These are phyloP conservation scores for Panagrolaimus sp. DNA, from an alignment of 1,140 invertebrate species.

Conservation along the genomic window DNA sequence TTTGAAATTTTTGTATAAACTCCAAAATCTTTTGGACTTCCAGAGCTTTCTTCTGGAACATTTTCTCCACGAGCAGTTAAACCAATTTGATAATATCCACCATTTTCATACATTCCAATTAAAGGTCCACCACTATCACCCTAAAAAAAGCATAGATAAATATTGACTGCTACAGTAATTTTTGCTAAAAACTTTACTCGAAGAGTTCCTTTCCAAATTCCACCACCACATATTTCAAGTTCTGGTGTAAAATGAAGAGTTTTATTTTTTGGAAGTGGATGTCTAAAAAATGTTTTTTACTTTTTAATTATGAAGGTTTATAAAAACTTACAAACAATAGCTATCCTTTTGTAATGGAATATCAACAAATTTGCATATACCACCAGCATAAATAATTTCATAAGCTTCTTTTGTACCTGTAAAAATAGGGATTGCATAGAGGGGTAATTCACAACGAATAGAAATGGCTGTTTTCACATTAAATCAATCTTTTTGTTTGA, in stretches of 20 bases:
- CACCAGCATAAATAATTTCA: neutral
- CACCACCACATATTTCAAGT: neutral
- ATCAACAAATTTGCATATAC: neutral
- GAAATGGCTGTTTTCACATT: too few species aligned
- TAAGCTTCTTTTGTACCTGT: neutral
- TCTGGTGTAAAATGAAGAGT: neutral
- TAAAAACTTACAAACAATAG: neutral
- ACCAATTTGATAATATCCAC: neutral
- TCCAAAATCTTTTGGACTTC: neutral
- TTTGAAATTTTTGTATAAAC: neutral
- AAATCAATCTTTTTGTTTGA: too few species aligned
- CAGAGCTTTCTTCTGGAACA: neutral
- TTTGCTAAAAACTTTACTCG: neutral
- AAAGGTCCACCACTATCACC: conserved; percentile 4
- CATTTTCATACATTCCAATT: neutral
- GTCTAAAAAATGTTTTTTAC: neutral
- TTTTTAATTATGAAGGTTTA: neutral
- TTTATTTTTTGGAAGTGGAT: neutral
- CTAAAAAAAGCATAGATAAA: neutral
- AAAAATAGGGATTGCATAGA: neutral
- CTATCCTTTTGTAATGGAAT: neutral
- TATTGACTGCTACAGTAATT: neutral
- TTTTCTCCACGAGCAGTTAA: neutral
- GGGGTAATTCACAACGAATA: neutral
- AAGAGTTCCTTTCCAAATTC: neutral